Conservation (phyloP, 92 coral and sea anemone genomes). For the Phenganax stokvisi region DNA sequence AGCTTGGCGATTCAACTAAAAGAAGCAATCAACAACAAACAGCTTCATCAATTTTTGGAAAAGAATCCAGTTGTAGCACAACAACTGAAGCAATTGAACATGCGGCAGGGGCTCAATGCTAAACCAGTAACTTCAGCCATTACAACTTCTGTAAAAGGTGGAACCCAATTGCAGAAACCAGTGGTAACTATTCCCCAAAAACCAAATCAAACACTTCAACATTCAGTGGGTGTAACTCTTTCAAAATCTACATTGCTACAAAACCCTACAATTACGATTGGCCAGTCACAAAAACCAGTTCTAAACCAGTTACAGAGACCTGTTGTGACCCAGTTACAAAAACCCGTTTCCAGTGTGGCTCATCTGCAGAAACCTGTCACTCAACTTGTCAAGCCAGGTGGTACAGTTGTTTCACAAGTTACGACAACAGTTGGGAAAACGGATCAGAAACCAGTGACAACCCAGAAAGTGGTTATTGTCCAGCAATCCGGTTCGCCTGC, state of each 20-base stretch:
- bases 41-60: conserved; percentile 28
- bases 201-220: no score
- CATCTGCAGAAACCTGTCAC: not conserved
- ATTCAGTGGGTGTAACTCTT: no score
- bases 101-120: not conserved
- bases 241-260: not conserved
- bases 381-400: conserved; percentile 36
- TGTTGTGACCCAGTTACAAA: conserved; percentile 78
- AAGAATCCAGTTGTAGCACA: conserved; percentile 37
- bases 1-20: conserved; percentile 19
- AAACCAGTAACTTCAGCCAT: not conserved
- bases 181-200: not conserved
- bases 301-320: conserved; percentile 76
- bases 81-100: conserved; percentile 28
- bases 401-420: conserved; percentile 23
- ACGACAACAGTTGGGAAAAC: conserved; percentile 43
- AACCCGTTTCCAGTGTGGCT: conserved; percentile 1
- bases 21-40: conserved; percentile 15
- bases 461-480: conserved; percentile 86
- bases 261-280: conserved; percentile 30
- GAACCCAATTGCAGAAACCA: conserved; percentile 4
- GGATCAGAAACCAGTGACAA: conserved; percentile 56
- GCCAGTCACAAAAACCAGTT: conserved; percentile 42
- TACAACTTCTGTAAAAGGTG: conserved; percentile 11
- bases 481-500: conserved; percentile 64